These are phyloP conservation scores for Whitmania pigra DNA, from an alignment of 1,140 invertebrate genomes.

Conservation along the genomic window DNA sequence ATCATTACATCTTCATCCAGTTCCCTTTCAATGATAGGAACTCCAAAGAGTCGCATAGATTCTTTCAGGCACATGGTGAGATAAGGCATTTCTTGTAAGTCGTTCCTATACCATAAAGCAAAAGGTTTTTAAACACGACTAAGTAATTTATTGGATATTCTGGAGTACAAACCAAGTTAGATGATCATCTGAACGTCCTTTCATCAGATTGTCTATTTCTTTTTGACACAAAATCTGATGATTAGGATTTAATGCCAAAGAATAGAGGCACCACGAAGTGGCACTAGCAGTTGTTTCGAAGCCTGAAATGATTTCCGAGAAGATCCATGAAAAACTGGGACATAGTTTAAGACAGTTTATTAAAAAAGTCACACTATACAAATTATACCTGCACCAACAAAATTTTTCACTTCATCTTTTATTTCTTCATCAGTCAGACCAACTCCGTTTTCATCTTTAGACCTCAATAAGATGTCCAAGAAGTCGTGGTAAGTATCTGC, in stretches of 20 bases:
- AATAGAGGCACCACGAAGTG: constrained; percentile 60
- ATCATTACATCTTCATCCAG: constrained; percentile 52
- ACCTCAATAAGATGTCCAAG: constrained; percentile 22
- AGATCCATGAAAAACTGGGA: too few species aligned
- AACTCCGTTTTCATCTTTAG: constrained; percentile 23
- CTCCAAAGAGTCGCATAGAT: constrained; percentile 36
- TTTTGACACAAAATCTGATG: constrained; percentile 63
- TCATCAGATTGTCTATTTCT: constrained; percentile 62
- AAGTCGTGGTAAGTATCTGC: constrained; percentile 12
- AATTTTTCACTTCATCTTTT: constrained; percentile 32
- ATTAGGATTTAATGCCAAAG: constrained; percentile 60
- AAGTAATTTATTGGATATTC: too few species aligned
- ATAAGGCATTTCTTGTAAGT: constrained; percentile 36
- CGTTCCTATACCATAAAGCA: constrained; percentile 26
- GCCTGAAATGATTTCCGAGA: constrained; percentile 7
- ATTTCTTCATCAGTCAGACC: constrained; percentile 26
- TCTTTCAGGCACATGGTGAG: constrained; percentile 41
- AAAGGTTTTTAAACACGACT: too few species aligned
- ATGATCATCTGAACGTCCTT: too few species aligned
- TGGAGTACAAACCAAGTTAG: too few species aligned
- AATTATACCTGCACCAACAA: constrained; percentile 29
- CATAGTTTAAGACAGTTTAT: too few species aligned
- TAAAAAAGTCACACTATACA: too few species aligned
- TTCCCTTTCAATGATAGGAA: constrained; percentile 58
- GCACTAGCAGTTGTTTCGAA: constrained; percentile 48